Evolutionary conservation across 2,113 vertebrate species (phyloP).

Genomic region (Crotalus helleri): DNA sequence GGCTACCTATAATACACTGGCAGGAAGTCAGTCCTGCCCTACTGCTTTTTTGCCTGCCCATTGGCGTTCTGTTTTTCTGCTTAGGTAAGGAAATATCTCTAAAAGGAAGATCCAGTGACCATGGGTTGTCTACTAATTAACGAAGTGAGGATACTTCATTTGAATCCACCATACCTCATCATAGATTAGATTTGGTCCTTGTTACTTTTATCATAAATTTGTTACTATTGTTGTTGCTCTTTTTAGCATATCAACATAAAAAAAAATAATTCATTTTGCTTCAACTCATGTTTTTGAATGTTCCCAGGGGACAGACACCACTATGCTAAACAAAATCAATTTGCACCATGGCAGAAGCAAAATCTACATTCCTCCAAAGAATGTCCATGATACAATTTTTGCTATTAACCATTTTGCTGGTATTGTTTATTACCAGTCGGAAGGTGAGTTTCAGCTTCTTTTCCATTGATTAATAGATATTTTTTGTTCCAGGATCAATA

Average conservation of each 20-base stretch:
- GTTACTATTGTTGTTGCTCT: not conserved
- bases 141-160: not conserved
- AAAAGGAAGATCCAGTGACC: not conserved
- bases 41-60: not conserved
- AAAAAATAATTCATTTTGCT: not conserved
- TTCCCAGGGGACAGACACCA: slow-evolving; percentile 87
- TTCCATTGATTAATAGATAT: not conserved
- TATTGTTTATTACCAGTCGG: slow-evolving; percentile 83
- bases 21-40: not conserved
- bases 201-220: not conserved
- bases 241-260: not conserved
- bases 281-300: not conserved
- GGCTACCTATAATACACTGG: not conserved
- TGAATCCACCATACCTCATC: not conserved
- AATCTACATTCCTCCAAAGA: slow-evolving; percentile 83
- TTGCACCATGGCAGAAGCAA: slow-evolving; percentile 75
- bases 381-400: slow-evolving; percentile 82
- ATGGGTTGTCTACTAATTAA: not conserved
- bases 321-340: slow-evolving; percentile 87
- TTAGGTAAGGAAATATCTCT: not conserved
- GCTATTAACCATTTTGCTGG: slow-evolving; percentile 92
- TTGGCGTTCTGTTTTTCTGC: not conserved
- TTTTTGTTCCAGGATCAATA: not conserved
- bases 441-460: slow-evolving; percentile 73
- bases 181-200: slow-evolving; percentile 4